A percentile compares a stretch with the other conserved stretches of the same genome.
Conservation (phyloP, 2,888 invertebrate genomes). For the Sarcophaga variegata region DNA sequence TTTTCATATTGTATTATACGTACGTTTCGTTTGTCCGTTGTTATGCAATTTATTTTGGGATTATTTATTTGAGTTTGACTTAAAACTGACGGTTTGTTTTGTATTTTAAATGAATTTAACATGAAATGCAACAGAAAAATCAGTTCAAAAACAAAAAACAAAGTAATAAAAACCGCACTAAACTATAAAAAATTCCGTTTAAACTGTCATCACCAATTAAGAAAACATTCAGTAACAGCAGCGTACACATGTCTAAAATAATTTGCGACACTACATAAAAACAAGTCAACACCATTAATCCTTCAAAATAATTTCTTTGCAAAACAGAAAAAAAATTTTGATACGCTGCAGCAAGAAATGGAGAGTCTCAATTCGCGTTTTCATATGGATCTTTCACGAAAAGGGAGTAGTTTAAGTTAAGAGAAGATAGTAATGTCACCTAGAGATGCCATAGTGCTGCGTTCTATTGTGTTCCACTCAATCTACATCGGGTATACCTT, state of each 20-base stretch:
- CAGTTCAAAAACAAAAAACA: too few relatives aligned
- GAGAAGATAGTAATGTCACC: too few relatives aligned
- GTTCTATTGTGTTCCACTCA: too few relatives aligned
- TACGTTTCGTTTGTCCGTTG: conserved; percentile 18
- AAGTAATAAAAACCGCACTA: too few relatives aligned
- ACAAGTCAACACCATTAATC: not conserved
- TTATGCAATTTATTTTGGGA: conserved; percentile 65
- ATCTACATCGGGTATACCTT: too few relatives aligned
- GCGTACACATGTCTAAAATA: not conserved
- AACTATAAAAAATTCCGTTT: conserved; percentile 28
- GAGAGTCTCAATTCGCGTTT: not conserved
- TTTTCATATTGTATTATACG: not conserved
- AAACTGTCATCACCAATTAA: conserved; percentile 47
- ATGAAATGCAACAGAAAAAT: not conserved
- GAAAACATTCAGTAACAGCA: conserved; percentile 5
- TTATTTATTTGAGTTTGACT: conserved; percentile 60
- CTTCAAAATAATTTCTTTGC: not conserved
- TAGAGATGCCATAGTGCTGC: too few relatives aligned
- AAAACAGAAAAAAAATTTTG: too few relatives aligned
- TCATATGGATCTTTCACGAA: not conserved
- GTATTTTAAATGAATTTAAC: conserved; percentile 53
- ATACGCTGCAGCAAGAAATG: too few relatives aligned
- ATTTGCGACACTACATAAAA: too few relatives aligned
- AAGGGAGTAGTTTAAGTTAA: too few relatives aligned
- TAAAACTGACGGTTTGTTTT: not conserved